Evolutionary conservation across 1,140 invertebrate species (phyloP).

Genomic region (Drosophila persimilis): DNA sequence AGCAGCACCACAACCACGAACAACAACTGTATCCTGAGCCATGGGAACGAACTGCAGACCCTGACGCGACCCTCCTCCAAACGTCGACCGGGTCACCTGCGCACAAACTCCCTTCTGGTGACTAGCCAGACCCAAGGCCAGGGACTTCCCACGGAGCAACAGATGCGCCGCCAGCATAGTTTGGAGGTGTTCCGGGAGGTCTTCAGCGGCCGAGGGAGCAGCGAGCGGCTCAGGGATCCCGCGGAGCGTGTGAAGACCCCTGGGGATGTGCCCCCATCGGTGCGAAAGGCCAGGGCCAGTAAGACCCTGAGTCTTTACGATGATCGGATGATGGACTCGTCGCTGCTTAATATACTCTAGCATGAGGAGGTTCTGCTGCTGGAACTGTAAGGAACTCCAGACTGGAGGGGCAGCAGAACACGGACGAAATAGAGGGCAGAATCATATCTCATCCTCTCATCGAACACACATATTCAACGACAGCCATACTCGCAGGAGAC

Average conservation of each 20-base stretch:
- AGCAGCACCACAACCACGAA: slow-evolving; percentile 16
- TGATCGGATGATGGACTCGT: slow-evolving; percentile 91
- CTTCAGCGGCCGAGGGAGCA: slow-evolving; percentile 85
- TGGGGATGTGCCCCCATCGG: slow-evolving; percentile 90
- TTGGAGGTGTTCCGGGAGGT: slow-evolving; percentile 89
- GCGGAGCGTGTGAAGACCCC: slow-evolving; percentile 91
- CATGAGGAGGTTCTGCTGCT: slow-evolving; percentile 83
- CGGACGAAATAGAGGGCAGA: neutral
- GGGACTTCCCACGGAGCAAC: slow-evolving; percentile 55
- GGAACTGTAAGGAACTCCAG: slow-evolving; percentile 60
- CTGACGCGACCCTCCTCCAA: slow-evolving; percentile 42
- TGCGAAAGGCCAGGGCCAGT: slow-evolving; percentile 86
- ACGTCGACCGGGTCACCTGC: slow-evolving; percentile 65
- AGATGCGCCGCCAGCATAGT: slow-evolving; percentile 84
- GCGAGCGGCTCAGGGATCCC: slow-evolving; percentile 88
- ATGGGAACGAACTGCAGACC: slow-evolving; percentile 64
- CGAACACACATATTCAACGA: slow-evolving; percentile 68
- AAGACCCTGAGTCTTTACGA: slow-evolving; percentile 92
- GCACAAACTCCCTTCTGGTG: slow-evolving; percentile 69
- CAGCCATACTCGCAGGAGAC: slow-evolving; percentile 59
- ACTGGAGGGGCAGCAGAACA: slow-evolving; percentile 52
- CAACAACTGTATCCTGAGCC: slow-evolving; percentile 48
- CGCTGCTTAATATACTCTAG: slow-evolving; percentile 83
- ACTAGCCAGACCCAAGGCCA: slow-evolving; percentile 20
- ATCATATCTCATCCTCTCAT: slow-evolving; percentile 65